A percentile compares a stretch with the other conserved stretches of the same genome.
These are phyloP conservation scores for Rutilus rutilus DNA, from an alignment of 2,113 vertebrate species.

Conservation along the genomic window DNA sequence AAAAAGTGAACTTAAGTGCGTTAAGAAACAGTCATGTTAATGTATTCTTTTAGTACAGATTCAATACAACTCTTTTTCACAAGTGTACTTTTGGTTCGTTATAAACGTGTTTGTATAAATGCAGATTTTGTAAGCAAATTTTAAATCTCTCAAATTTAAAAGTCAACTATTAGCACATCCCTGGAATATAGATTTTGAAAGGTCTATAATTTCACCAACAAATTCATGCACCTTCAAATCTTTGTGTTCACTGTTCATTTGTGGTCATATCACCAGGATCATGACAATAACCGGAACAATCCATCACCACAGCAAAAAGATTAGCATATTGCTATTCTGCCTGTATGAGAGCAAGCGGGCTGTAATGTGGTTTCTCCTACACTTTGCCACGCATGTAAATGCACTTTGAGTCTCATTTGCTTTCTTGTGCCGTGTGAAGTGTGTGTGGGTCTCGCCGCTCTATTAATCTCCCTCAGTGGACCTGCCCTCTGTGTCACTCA, in stretches of 20 bases:
- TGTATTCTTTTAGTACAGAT: not conserved
- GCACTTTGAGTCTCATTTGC: constrained; percentile 40
- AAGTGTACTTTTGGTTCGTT: not conserved
- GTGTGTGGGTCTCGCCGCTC: constrained; percentile 71
- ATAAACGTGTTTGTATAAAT: not conserved
- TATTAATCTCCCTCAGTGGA: constrained; percentile 75
- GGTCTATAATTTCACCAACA: not conserved
- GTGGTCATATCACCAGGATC: constrained; percentile 12
- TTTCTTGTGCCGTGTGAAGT: constrained; percentile 64
- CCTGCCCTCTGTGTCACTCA: constrained; percentile 71
- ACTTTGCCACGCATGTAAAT: constrained; percentile 32
- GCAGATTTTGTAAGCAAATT: not conserved
- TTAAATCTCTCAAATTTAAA: not conserved
- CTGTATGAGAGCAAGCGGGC: not conserved
- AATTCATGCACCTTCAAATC: not conserved
- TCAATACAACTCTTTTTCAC: not conserved
- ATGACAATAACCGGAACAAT: constrained; percentile 42
- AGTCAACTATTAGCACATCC: not conserved
- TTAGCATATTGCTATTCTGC: constrained; percentile 16
- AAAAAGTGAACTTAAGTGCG: not conserved
- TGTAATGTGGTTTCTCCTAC: not conserved
- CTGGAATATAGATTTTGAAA: not conserved
- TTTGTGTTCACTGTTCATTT: constrained; percentile 35
- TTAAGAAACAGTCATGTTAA: not conserved
- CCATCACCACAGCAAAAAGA: constrained; percentile 40